phyloP scores from a whole-genome alignment of 2,797 vertebrate species.

The Clarias laeviceps region DNA sequence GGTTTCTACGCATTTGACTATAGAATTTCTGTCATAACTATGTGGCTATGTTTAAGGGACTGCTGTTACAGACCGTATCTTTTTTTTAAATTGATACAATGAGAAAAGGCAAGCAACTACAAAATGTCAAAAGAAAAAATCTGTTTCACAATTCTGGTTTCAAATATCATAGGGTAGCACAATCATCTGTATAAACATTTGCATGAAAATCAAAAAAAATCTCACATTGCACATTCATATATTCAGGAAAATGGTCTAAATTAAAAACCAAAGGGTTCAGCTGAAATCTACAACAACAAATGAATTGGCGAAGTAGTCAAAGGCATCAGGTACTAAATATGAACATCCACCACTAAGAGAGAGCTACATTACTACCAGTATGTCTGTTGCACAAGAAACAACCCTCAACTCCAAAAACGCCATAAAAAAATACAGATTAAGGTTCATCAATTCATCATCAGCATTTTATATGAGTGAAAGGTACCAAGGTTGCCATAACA shows the following conservation, averaged over 20 bases:
- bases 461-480: not conserved
- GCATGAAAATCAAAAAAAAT: not conserved
- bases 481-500: not conserved
- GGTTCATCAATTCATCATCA: not conserved
- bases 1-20: not conserved
- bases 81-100: not conserved
- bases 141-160: too few species aligned
- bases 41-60: not conserved
- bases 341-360: not conserved
- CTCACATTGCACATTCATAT: too few species aligned
- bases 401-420: not conserved
- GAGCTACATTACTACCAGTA: not conserved
- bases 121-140: not conserved
- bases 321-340: not conserved
- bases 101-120: not conserved
- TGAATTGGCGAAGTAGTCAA: not conserved
- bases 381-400: not conserved
- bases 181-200: not conserved
- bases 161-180: not conserved
- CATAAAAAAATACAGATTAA: not conserved
- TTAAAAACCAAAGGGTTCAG: not conserved
- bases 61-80: not conserved
- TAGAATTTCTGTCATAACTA: not conserved
- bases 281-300: not conserved
- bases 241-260: not conserved